These are phyloP conservation scores for Gorsachius goisagi DNA, from an alignment of 2,113 vertebrate genomes.

Conservation along the genomic window DNA sequence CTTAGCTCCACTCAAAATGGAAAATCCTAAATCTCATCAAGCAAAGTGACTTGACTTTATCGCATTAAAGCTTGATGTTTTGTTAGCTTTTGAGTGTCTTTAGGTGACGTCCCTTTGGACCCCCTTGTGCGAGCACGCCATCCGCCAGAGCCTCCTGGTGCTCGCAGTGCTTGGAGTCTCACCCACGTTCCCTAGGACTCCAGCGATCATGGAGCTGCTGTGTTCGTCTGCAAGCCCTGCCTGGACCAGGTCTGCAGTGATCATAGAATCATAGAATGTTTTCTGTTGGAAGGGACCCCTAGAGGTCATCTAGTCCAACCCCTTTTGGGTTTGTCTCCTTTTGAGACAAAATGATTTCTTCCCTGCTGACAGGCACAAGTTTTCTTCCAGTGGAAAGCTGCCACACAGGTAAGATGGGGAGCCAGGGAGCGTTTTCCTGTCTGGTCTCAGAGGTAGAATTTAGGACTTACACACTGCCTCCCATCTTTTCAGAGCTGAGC, in stretches of 20 bases:
- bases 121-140: background rate
- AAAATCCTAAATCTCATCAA: background rate
- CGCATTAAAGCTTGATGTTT: background rate
- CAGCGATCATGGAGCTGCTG: background rate
- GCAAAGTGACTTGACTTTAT: background rate
- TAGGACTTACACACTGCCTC: background rate
- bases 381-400: background rate
- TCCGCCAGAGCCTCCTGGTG: background rate
- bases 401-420: background rate
- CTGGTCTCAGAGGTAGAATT: background rate
- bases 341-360: background rate
- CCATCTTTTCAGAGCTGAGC: background rate
- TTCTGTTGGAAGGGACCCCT: no score
- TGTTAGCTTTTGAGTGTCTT: background rate
- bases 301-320: no score
- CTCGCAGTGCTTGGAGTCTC: background rate
- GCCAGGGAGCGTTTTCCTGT: background rate
- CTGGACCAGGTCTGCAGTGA: background rate
- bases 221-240: background rate
- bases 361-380: fast-evolving
- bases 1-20: background rate
- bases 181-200: background rate
- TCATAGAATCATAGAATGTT: background rate
- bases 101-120: background rate
- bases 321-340: background rate